Evolutionary conservation across 2,113 vertebrate genomes (phyloP).

Genomic region (Boulengeromyrus knoepffleri): DNA sequence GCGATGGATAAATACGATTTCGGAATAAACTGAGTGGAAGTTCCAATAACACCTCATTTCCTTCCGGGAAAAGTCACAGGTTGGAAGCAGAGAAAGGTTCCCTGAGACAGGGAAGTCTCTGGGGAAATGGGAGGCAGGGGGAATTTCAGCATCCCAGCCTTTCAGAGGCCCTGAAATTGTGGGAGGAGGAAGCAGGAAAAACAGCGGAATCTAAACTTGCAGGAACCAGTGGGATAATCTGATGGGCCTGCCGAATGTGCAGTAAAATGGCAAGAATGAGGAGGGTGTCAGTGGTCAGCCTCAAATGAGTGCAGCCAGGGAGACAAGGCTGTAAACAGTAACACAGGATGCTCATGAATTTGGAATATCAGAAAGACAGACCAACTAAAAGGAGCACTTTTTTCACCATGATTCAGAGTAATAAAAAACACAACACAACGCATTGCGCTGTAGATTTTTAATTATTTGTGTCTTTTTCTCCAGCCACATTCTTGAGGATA

Average conservation of each 20-base stretch:
- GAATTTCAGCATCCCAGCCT: neutral
- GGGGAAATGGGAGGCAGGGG: neutral
- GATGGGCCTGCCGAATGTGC: neutral
- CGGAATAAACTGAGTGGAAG: neutral
- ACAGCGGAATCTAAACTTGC: neutral
- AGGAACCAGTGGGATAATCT: neutral
- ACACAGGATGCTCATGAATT: neutral
- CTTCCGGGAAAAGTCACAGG: constrained; percentile 6
- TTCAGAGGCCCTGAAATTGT: neutral
- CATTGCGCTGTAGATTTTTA: neutral
- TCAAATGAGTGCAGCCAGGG: neutral
- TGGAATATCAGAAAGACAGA: neutral
- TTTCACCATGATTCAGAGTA: neutral
- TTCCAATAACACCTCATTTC: neutral
- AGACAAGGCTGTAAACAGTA: neutral
- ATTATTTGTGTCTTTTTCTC: neutral
- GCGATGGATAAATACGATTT: neutral
- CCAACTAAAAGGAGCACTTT: neutral
- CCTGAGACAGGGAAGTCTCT: neutral
- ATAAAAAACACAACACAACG: neutral
- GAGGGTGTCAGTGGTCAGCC: neutral
- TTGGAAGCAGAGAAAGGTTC: constrained; percentile 2
- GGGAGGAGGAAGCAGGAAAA: neutral
- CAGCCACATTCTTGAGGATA: neutral
- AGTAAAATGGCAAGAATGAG: neutral